phyloP scores from a whole-genome alignment of 2,797 vertebrate genomes.

The Microctenopoma steveboyesi region DNA sequence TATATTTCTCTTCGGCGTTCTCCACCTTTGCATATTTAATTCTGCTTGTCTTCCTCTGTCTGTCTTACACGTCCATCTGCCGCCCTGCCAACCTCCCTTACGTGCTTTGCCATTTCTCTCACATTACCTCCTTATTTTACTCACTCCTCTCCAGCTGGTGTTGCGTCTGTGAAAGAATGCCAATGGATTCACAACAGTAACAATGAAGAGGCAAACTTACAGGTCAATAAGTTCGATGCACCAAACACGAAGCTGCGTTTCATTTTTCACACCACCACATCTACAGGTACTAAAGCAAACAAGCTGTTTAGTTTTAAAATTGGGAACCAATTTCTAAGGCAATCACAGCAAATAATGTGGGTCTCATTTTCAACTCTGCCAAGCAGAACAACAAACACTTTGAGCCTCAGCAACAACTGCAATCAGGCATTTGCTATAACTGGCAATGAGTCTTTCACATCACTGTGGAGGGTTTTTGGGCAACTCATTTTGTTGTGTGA shows the following conservation, averaged over 20 bases:
- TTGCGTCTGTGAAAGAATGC: slow-evolving; percentile 19
- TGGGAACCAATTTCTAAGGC: neutral
- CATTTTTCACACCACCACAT: slow-evolving; percentile 6
- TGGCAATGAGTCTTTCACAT: too few species aligned
- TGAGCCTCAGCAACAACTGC: neutral
- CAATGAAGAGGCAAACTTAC: slow-evolving; percentile 19
- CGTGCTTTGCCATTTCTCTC: slow-evolving; percentile 33
- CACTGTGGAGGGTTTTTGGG: too few species aligned
- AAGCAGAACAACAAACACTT: slow-evolving; percentile 9
- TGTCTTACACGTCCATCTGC: slow-evolving; percentile 30
- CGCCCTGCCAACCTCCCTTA: slow-evolving; percentile 4
- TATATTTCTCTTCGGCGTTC: slow-evolving; percentile 49
- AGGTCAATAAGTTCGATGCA: slow-evolving; percentile 16
- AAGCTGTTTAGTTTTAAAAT: slow-evolving; percentile 1
- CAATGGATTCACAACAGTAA: slow-evolving; percentile 25
- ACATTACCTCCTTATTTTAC: slow-evolving; percentile 52
- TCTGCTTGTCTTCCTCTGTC: slow-evolving; percentile 29
- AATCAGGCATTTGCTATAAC: too few species aligned
- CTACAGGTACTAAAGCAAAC: slow-evolving; percentile 6
- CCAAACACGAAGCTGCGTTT: slow-evolving; percentile 15
- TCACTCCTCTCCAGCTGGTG: slow-evolving; percentile 15
- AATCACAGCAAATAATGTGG: slow-evolving; percentile 5
- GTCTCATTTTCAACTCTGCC: slow-evolving; percentile 9
- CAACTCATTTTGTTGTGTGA: too few species aligned
- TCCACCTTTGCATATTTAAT: slow-evolving; percentile 46